Evolutionary conservation across 2,888 invertebrate genomes (phyloP), one percentile per base, ranked within the genome.

Genomic region (Digitonthophagus gazella): DNA sequence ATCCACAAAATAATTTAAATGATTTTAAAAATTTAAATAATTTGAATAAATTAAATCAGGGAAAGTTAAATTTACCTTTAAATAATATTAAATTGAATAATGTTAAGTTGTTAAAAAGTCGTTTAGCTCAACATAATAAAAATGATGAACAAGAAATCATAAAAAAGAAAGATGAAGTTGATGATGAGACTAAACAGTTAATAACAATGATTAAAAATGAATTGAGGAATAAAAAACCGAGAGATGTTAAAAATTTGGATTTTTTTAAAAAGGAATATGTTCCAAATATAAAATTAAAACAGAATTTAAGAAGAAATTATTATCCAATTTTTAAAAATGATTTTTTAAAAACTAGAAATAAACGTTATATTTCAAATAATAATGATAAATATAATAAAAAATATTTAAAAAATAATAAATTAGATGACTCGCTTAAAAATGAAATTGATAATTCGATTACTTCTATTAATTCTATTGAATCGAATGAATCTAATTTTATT

Each of bases 31-130:
- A 61, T 6, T 8, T 61, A 16, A 61, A 19, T 19, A 61, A 6
- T 61, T 15, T 57, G 14, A 5, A 19, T 3, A 61, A 19, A 19
- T 19, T 19, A 61, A 5, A 61, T 6, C n/a, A n/a, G n/a, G n/a
- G n/a, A n/a, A n/a, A n/a, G n/a, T n/a, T n/a, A n/a, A 67, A 68
- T 61, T 66, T 70, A 28, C 66, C 71, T 71, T 65, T 70, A 44
- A 58, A 65, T 67, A 67, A 70, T 22, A 64, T 69, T 57, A 69
- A 72, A 63, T 70, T 20, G 63, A 67, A 70, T 19, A 71, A 73
- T 69, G 65, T 74, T 16, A 71, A 71, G 61, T 69, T 73, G 11
- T 68, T 77, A 19, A 76, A 74, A 68, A 71, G 67, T 16, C 71
- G 72, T 44, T 68, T 77, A 56, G 69, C 71, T 0, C 69, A 74